These are phyloP conservation scores for Kryptolebias ocellatus DNA, from an alignment of 2,797 vertebrate genomes.

Conservation along the genomic window DNA sequence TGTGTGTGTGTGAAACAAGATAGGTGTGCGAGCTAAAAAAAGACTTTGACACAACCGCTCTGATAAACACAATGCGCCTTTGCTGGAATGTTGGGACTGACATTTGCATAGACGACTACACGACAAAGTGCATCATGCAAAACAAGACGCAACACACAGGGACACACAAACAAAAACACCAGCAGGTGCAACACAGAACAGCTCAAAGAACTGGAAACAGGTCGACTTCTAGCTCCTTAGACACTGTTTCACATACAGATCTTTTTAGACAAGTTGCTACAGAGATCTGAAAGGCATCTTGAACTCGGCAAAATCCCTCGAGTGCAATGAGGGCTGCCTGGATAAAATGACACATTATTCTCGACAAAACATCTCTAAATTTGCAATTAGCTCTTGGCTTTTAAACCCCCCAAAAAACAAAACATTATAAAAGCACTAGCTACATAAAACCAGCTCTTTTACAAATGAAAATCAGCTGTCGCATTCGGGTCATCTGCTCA, in stretches of 20 bases:
- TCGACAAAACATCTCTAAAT: conserved; percentile 11
- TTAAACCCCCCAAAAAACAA: conserved; percentile 9
- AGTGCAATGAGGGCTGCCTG: conserved; percentile 13
- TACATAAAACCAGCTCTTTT: conserved; percentile 12
- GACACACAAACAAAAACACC: conserved; percentile 35
- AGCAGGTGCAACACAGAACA: conserved; percentile 10
- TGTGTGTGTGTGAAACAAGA: conserved; percentile 71
- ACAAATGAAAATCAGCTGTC: conserved; percentile 13
- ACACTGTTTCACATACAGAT: conserved; percentile 11
- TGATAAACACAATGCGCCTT: conserved; percentile 71
- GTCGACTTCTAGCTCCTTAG: conserved; percentile 7
- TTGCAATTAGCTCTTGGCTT: conserved; percentile 11
- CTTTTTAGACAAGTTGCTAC: conserved; percentile 9
- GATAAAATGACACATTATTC: conserved; percentile 11
- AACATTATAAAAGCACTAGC: background rate
- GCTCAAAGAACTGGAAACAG: conserved; percentile 6
- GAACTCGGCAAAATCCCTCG: conserved; percentile 15
- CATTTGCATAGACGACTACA: conserved; percentile 63
- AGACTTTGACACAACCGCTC: conserved; percentile 72
- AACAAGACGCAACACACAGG: conserved; percentile 31
- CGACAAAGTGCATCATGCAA: conserved; percentile 55
- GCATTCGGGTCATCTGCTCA: conserved; percentile 26
- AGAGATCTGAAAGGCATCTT: conserved; percentile 2
- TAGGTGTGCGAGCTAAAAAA: conserved; percentile 74
- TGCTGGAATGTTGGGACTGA: conserved; percentile 65